Base-by-base conservation (phyloP, 2,888 invertebrate species). In the Hypomecis atomaria region DNA sequence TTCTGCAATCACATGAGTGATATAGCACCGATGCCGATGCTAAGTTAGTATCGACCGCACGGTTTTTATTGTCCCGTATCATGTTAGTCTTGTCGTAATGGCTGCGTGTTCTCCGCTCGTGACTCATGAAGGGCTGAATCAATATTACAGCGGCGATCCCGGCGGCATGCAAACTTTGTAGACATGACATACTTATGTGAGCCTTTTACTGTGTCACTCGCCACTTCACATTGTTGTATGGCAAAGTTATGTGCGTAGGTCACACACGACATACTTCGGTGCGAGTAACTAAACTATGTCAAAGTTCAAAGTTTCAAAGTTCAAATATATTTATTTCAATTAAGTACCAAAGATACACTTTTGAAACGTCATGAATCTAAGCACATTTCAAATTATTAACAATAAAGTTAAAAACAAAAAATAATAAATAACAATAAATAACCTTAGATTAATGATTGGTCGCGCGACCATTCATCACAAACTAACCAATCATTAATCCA, bases 141-240 rank as follows among this genome's bases (percentile, higher is more conserved):
- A 68, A 70, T 72, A 72, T 69, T 69, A 62, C 59, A 67, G 54
- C 13, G 38, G 67, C 53, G 52, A 60, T 67, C 60, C 61, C 50
- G 33, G 44, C 44, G 53, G 54, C 61, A 67, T 70, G 68, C 62
- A 56, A 65, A 70, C 53, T 57, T 57, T 57, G 65, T 65, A 40
- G 47, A 65, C 65, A 54, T 61, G 63, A 38, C 59, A 63, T 48
- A 58, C 52, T 63, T 52, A 53, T 37, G 53, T 47, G 53, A 54
- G 57, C 53, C 48, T 49, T 57, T 59, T 57, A 54, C 52, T 62
- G 38, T 62, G 57, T 56, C 55, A 50, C 40, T 44, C 49, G 37
- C 37, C 37, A 13, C 52, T 54, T 23, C 9, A 42, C 47, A 40
- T 33, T 33, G 56, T 60, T 54, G 38, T 45, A 40, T 23, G 50